Evolutionary conservation across 2,113 vertebrate species (phyloP), one percentile per base, ranked within the genome.

Genomic region (Trogon melanurus): DNA sequence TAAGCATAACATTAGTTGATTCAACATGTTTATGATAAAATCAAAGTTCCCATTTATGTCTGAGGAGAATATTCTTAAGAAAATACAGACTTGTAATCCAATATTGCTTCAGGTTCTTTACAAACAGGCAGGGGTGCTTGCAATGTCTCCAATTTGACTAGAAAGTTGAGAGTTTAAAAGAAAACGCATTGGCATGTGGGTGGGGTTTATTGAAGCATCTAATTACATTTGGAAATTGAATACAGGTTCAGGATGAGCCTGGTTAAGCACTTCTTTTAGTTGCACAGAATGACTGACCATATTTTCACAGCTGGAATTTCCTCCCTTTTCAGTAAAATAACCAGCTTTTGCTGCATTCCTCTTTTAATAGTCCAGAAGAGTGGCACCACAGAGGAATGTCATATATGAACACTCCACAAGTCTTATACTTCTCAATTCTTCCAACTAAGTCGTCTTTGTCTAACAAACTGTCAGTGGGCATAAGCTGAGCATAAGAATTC

Each of bases 191-290:
- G 97, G 91, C 34, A 79, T 91, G 97, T 98, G 97, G 98, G 98
- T 98, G 98, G 98, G 92, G 98, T 97, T 97, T 98, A 87, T 58
- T 48, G 51, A 97, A 97, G 98, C 97, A 93, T 98, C 98, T 98
- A 95, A 97, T 98, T 98, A 97, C 96, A 92, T 95, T 91, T 96
- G 97, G 97, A 98, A 97, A 98, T 97, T 96, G 94, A 96, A 96
- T 94, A 95, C 96, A 98, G 96, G 97, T 98, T 97, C 94, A 96
- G 95, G 95, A 72, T 66, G 95, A 96, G 96, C 90, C 88, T 96
- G 91, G 78, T 97, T 97, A 97, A 98, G 93, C 96, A 96, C 89
- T 96, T 95, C 96, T 97, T 97, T 97, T 89, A 85, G 76, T 89
- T 97, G 95, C 96, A 97, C 96, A 97, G 95, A 97, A 96, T 97